phyloP scores from a whole-genome alignment of 2,113 vertebrate genomes.

The Tachycineta bicolor region DNA sequence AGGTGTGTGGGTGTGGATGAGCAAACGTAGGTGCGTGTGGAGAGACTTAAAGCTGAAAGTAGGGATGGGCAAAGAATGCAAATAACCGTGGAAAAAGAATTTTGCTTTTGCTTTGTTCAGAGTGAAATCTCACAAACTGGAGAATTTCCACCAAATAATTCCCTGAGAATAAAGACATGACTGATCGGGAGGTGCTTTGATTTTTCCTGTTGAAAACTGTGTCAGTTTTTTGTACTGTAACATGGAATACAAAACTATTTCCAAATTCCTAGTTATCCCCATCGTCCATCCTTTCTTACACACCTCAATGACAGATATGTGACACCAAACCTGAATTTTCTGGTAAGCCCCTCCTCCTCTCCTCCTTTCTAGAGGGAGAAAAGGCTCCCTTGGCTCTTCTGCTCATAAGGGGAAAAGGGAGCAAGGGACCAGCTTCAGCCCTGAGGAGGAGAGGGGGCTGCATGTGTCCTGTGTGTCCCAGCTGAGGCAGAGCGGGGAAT shows the following conservation, averaged over 20 bases:
- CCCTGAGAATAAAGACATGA: not conserved
- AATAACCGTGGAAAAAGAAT: not conserved
- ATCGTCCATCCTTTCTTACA: accelerated
- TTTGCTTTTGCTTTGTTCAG: not conserved
- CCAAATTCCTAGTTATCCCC: not conserved
- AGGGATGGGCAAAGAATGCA: constrained; percentile 37
- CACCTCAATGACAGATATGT: not conserved
- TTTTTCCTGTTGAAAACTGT: not conserved
- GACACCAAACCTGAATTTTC: not conserved
- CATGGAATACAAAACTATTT: not conserved
- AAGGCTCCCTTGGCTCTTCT: not conserved
- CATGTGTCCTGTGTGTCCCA: accelerated
- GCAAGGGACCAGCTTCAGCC: not conserved
- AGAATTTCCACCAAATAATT: not conserved
- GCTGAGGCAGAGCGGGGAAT: not conserved
- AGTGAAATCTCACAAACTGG: not conserved
- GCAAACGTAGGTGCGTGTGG: not conserved
- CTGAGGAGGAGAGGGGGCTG: not conserved
- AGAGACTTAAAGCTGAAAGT: not conserved
- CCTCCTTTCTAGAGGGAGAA: not conserved
- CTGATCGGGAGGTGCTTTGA: not conserved
- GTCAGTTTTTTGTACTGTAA: not conserved
- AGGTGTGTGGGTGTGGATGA: constrained; percentile 17
- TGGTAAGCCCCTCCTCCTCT: not conserved
- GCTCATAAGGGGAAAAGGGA: accelerated